Conservation (phyloP, 1,140 invertebrate species). For the Drosophila obscura region DNA sequence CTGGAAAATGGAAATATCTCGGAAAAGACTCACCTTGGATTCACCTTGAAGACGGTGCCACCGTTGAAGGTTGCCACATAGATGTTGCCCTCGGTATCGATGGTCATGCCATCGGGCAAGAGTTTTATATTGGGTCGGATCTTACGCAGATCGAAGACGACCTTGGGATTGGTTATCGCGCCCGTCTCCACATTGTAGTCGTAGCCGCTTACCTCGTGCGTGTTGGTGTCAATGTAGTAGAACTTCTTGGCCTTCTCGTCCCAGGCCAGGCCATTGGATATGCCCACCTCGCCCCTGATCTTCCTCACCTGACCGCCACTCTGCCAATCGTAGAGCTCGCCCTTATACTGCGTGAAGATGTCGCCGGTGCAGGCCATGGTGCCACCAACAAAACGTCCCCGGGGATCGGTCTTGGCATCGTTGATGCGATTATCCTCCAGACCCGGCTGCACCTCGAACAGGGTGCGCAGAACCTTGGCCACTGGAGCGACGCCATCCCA, state of each 20-base stretch:
- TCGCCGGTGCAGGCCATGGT: slow-evolving; percentile 86
- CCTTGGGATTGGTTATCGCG: slow-evolving; percentile 85
- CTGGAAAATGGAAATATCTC: background rate
- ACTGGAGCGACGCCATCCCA: slow-evolving; percentile 87
- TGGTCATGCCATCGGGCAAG: slow-evolving; percentile 90
- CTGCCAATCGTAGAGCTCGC: slow-evolving; percentile 84
- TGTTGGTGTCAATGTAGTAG: slow-evolving; percentile 91
- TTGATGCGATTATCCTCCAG: slow-evolving; percentile 89
- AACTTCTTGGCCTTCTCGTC: slow-evolving; percentile 88
- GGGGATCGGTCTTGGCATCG: slow-evolving; percentile 93
- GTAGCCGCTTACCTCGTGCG: slow-evolving; percentile 87
- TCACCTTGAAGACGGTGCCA: slow-evolving; percentile 77
- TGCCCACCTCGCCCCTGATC: slow-evolving; percentile 85
- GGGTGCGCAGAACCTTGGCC: slow-evolving; percentile 84
- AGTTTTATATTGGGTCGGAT: slow-evolving; percentile 83
- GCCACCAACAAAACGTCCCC: slow-evolving; percentile 88
- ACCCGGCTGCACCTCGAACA: slow-evolving; percentile 86
- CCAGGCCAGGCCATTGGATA: slow-evolving; percentile 94
- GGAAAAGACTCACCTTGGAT: slow-evolving; percentile 63
- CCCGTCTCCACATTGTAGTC: slow-evolving; percentile 90
- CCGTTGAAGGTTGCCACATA: slow-evolving; percentile 89
- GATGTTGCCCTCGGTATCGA: slow-evolving; percentile 89
- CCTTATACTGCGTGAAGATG: slow-evolving; percentile 85
- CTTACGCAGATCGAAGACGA: slow-evolving; percentile 85
- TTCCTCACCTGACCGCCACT: slow-evolving; percentile 87